phyloP scores from a whole-genome alignment of 2,113 vertebrate genomes.

The Gorsachius goisagi region DNA sequence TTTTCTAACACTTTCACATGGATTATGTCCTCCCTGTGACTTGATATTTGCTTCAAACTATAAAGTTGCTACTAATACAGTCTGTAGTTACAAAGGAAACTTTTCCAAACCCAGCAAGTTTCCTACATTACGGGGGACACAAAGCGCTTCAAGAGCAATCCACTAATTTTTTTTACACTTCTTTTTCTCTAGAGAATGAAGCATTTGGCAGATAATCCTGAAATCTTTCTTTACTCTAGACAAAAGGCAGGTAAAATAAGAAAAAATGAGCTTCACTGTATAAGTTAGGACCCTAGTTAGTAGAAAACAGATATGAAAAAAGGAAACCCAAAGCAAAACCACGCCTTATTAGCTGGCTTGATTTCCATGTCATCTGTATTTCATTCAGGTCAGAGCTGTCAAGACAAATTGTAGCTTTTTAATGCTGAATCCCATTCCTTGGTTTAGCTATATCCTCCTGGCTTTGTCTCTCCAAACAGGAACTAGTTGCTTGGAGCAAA shows the following conservation, averaged over 20 bases:
- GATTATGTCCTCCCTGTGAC: not conserved
- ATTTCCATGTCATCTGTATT: not conserved
- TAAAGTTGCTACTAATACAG: not conserved
- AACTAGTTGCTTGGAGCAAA: not conserved
- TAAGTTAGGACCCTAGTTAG: not conserved
- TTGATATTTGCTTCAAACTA: not conserved
- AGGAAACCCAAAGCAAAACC: not conserved
- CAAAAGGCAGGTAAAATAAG: not conserved
- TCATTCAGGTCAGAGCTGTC: not conserved
- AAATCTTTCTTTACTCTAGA: not conserved
- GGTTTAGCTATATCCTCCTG: not conserved
- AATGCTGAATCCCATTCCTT: not conserved
- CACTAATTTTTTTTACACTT: not conserved
- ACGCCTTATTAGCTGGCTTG: accelerated
- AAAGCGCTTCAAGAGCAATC: not conserved
- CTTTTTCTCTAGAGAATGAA: not conserved
- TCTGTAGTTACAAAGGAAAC: not conserved
- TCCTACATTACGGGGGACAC: not conserved
- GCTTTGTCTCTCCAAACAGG: not conserved
- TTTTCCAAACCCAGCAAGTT: not conserved
- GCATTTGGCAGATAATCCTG: not conserved
- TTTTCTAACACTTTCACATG: not conserved
- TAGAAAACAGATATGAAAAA: not conserved
- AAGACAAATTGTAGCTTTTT: not conserved
- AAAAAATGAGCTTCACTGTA: not conserved